Evolutionary conservation across 37 sponge, comb jelly and placozoan species (phyloP).

Genomic region (Hexactinellida sp.): DNA sequence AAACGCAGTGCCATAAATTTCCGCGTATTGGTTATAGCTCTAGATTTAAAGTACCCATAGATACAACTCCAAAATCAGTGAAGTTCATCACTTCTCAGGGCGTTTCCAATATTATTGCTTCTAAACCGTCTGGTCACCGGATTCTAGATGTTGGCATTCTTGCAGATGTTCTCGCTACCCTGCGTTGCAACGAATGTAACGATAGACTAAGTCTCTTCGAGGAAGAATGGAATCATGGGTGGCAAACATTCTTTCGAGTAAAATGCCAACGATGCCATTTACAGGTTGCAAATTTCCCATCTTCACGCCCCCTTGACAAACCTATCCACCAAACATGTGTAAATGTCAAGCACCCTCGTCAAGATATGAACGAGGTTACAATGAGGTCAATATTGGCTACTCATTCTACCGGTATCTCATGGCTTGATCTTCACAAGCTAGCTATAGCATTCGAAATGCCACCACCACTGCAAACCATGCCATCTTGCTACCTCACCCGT

Average conservation of each 20-base stretch:
- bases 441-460: neutral
- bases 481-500: neutral
- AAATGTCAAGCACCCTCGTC: neutral
- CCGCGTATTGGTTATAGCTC: neutral
- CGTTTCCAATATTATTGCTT: neutral
- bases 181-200: neutral
- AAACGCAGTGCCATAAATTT: too few species aligned
- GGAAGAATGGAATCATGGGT: neutral
- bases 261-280: neutral
- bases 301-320: neutral
- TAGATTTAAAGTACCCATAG: neutral
- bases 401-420: neutral
- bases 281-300: neutral
- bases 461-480: neutral
- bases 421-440: neutral
- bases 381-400: neutral
- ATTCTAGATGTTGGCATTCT: neutral
- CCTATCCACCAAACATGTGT: neutral
- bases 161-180: neutral
- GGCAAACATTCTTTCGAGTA: neutral
- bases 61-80: neutral
- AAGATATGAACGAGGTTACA: neutral
- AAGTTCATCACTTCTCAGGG: neutral
- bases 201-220: neutral
- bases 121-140: neutral